phyloP scores from a whole-genome alignment of 2,113 vertebrate genomes.

The Pongo abelii region DNA sequence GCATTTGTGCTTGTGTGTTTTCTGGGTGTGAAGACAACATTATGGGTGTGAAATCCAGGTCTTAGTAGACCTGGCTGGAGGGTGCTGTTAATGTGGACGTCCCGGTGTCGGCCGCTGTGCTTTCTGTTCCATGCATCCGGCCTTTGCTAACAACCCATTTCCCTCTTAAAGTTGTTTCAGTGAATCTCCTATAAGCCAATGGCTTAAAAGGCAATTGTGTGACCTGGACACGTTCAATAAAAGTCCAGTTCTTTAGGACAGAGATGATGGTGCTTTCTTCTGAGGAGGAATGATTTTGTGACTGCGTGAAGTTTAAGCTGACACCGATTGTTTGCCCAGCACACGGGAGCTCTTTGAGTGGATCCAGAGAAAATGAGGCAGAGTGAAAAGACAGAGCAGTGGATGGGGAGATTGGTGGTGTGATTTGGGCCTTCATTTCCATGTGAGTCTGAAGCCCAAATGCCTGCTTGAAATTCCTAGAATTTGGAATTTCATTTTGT shows the following conservation, averaged over 20 bases:
- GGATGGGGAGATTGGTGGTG: fast-evolving
- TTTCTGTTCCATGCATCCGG: fast-evolving
- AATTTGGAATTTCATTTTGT: background rate
- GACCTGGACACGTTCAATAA: too few relatives aligned
- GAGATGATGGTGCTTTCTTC: background rate
- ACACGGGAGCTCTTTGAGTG: fast-evolving
- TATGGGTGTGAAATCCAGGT: background rate
- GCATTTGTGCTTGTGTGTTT: fast-evolving
- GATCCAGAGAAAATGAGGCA: background rate
- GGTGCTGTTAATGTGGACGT: fast-evolving
- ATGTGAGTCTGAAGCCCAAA: background rate
- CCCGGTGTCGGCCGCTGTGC: fast-evolving
- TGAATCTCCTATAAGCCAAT: too few relatives aligned
- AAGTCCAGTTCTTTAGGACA: background rate
- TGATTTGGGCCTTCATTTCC: too few relatives aligned
- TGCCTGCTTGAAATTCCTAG: background rate
- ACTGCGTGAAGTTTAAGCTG: fast-evolving
- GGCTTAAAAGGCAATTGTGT: too few relatives aligned
- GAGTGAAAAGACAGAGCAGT: fast-evolving
- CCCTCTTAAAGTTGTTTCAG: too few relatives aligned
- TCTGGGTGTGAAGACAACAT: background rate
- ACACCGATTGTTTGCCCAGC: background rate
- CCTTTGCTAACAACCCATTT: too few relatives aligned
- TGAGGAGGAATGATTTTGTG: fast-evolving
- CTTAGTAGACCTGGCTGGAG: fast-evolving